Evolutionary conservation across 1,140 invertebrate species (phyloP).

Genomic region (Drosophila littoralis): DNA sequence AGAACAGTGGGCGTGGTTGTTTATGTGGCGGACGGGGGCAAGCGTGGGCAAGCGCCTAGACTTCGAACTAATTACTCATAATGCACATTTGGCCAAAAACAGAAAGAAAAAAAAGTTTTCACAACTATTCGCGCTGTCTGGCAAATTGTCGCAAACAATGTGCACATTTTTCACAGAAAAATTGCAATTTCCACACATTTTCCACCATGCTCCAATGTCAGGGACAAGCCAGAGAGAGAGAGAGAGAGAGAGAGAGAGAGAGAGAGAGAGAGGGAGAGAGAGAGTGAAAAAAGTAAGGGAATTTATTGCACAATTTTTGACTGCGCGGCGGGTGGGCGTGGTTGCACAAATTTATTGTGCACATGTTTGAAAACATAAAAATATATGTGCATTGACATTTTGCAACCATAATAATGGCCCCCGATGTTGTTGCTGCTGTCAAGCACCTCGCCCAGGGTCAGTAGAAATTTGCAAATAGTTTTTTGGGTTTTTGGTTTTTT

Average conservation of each 20-base stretch:
- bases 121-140: slow-evolving; percentile 6
- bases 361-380: slow-evolving; percentile 73
- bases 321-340: not conserved
- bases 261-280: slow-evolving; percentile 22
- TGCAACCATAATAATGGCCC: slow-evolving; percentile 29
- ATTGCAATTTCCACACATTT: slow-evolving; percentile 40
- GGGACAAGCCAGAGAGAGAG: slow-evolving; percentile 49
- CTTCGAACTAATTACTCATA: slow-evolving; percentile 37
- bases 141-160: slow-evolving; percentile 55
- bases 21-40: slow-evolving; percentile 7
- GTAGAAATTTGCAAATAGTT: slow-evolving; percentile 55
- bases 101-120: slow-evolving; percentile 1
- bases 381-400: slow-evolving; percentile 41
- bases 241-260: slow-evolving; percentile 15
- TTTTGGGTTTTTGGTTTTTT: slow-evolving; percentile 32
- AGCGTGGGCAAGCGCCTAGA: slow-evolving; percentile 33
- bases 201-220: slow-evolving; percentile 66
- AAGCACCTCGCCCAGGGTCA: slow-evolving; percentile 76
- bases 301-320: slow-evolving; percentile 56
- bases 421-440: slow-evolving; percentile 47
- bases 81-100: slow-evolving; percentile 17
- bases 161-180: slow-evolving; percentile 45
- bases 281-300: slow-evolving; percentile 44
- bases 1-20: slow-evolving; percentile 9
- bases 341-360: slow-evolving; percentile 60